Evolutionary conservation across 1,140 invertebrate species (phyloP).

Genomic region (Brachionus asplanchnoidis): DNA sequence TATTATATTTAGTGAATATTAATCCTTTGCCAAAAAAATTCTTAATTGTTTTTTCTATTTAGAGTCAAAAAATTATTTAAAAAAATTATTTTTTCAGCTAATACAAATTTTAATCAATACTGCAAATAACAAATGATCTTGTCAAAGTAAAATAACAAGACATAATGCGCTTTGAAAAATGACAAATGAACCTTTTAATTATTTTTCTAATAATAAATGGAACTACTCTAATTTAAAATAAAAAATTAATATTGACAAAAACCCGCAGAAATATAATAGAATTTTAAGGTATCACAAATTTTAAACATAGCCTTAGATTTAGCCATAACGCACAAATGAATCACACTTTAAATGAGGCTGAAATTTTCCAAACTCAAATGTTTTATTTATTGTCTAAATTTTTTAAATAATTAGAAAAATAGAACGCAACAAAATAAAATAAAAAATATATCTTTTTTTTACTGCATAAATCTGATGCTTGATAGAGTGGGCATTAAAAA

Average conservation of each 20-base stretch:
- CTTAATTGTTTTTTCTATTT: not conserved
- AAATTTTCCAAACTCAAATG: not conserved
- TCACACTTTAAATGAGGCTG: not conserved
- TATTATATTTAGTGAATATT: not conserved
- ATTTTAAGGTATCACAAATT: not conserved
- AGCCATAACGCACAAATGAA: not conserved
- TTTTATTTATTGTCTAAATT: not conserved
- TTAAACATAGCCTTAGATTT: not conserved
- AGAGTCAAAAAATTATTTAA: too few species aligned
- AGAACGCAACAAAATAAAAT: not conserved
- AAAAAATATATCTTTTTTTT: not conserved
- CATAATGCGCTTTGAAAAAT: not conserved
- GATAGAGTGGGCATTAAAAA: not conserved
- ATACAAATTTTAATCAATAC: not conserved
- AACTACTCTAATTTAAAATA: not conserved
- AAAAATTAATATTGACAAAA: not conserved
- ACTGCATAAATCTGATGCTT: too few species aligned
- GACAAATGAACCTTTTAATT: not conserved
- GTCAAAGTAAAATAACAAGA: not conserved
- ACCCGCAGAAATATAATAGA: not conserved
- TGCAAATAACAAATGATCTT: not conserved
- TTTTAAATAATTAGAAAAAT: not conserved
- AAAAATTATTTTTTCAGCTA: not conserved
- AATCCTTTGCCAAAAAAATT: too few species aligned
- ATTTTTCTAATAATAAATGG: not conserved